Conservation (phyloP, 1,140 invertebrate genomes). For the Heterodera schachtii region DNA sequence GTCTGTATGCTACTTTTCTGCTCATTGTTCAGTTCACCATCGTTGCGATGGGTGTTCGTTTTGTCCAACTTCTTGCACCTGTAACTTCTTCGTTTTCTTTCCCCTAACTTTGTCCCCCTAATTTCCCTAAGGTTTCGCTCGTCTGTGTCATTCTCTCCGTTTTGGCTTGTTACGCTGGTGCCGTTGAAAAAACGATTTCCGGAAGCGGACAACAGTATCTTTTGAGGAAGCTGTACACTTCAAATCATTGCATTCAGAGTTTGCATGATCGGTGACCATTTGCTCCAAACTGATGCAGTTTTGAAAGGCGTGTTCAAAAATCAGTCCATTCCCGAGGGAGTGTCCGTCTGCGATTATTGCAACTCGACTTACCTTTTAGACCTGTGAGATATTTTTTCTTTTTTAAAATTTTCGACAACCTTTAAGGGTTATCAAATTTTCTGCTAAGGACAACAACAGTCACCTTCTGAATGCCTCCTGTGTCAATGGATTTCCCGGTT, state of each 20-base stretch:
- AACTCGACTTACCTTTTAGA: constrained; percentile 28
- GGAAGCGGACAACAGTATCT: constrained; percentile 58
- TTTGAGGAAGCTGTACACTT: not conserved
- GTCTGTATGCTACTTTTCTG: constrained; percentile 69
- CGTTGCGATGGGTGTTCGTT: constrained; percentile 70
- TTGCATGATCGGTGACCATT: constrained; percentile 60
- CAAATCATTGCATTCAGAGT: constrained; percentile 43
- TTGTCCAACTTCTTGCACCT: constrained; percentile 70
- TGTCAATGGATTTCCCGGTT: constrained; percentile 61
- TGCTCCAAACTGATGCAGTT: constrained; percentile 54
- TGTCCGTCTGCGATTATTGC: constrained; percentile 56
- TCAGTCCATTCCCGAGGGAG: constrained; percentile 35
- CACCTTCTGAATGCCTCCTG: constrained; percentile 39
- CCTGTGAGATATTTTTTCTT: constrained; percentile 25
- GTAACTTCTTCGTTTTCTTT: constrained; percentile 25
- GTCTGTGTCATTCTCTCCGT: constrained; percentile 70
- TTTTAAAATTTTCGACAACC: not conserved
- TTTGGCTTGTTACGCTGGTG: constrained; percentile 69
- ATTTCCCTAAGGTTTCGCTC: constrained; percentile 65
- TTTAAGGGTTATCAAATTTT: not conserved
- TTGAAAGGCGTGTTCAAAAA: constrained; percentile 38
- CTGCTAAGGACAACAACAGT: not conserved
- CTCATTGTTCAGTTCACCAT: constrained; percentile 68
- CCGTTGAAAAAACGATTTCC: constrained; percentile 60
- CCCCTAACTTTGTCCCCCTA: not conserved